A percentile compares a stretch with the other conserved stretches of the same genome.
phyloP scores from a whole-genome alignment of 2,888 invertebrate genomes.

The Microplitis deprimator region DNA sequence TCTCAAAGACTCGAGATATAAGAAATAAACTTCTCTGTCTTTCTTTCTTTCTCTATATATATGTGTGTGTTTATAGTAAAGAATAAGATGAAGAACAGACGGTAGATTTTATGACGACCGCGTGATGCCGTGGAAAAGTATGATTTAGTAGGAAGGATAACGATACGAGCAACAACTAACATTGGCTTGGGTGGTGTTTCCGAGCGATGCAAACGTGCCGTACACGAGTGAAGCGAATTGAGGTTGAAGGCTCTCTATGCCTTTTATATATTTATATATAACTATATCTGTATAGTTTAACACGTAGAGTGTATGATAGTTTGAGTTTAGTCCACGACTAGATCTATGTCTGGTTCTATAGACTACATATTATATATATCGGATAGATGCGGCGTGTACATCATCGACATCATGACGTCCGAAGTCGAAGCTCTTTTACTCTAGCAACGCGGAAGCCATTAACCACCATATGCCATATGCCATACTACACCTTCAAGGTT shows the following conservation, averaged over 20 bases:
- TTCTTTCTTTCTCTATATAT: background rate
- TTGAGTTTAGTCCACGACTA: background rate
- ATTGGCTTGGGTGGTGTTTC: constrained; percentile 26
- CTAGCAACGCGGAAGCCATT: constrained; percentile 67
- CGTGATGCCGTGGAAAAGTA: constrained; percentile 36
- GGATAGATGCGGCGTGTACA: constrained; percentile 18
- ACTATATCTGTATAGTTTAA: background rate
- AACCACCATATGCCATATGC: constrained; percentile 67
- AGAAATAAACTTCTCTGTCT: background rate
- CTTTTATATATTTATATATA: constrained; percentile 14
- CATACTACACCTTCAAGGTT: constrained; percentile 39
- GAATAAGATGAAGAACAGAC: constrained; percentile 4
- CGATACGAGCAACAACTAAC: constrained; percentile 36
- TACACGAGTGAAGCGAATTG: constrained; percentile 36
- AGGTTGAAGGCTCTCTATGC: constrained; percentile 28
- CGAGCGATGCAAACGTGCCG: constrained; percentile 18
- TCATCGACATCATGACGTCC: constrained; percentile 33
- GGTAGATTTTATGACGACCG: constrained; percentile 31
- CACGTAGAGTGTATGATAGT: background rate
- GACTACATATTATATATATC: constrained; percentile 14
- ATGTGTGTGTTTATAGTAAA: background rate
- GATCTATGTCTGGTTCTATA: constrained; percentile 1
- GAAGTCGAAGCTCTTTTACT: background rate
- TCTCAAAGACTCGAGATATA: constrained; percentile 13
- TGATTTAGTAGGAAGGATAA: constrained; percentile 41